phyloP scores from a whole-genome alignment of 2,113 vertebrate species.

The Ciconia boyciana region DNA sequence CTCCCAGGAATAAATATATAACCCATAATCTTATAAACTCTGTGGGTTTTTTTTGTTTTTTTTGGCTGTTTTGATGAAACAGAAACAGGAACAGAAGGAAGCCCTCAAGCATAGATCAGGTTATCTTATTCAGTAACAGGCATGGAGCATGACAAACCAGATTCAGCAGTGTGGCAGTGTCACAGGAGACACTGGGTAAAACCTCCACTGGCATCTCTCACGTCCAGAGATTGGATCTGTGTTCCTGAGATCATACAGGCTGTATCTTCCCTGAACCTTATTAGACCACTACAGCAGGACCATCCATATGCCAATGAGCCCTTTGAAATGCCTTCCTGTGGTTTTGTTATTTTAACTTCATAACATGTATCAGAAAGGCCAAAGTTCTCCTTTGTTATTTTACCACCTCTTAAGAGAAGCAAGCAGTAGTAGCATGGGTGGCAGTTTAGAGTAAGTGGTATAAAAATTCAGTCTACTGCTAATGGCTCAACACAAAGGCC shows the following conservation, averaged over 20 bases:
- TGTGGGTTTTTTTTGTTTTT: no score
- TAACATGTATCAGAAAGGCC: not conserved
- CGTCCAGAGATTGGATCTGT: not conserved
- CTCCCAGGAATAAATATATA: not conserved
- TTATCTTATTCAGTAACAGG: not conserved
- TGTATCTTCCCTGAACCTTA: not conserved
- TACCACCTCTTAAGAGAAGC: not conserved
- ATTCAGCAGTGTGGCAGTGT: not conserved
- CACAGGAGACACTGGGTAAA: not conserved
- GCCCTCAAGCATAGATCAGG: not conserved
- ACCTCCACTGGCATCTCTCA: not conserved
- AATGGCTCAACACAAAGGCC: not conserved
- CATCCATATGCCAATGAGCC: not conserved
- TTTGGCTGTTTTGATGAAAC: not conserved
- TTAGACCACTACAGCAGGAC: not conserved
- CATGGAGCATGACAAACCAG: not conserved
- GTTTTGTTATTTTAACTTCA: not conserved
- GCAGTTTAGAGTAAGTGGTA: not conserved
- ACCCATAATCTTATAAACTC: not conserved
- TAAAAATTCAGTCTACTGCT: not conserved
- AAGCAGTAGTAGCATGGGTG: not conserved
- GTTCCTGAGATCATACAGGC: not conserved
- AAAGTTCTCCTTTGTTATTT: not conserved
- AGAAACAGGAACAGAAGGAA: not conserved
- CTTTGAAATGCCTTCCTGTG: not conserved